phyloP scores from a whole-genome alignment of 2,113 vertebrate species.

The Misgurnus anguillicaudatus region DNA sequence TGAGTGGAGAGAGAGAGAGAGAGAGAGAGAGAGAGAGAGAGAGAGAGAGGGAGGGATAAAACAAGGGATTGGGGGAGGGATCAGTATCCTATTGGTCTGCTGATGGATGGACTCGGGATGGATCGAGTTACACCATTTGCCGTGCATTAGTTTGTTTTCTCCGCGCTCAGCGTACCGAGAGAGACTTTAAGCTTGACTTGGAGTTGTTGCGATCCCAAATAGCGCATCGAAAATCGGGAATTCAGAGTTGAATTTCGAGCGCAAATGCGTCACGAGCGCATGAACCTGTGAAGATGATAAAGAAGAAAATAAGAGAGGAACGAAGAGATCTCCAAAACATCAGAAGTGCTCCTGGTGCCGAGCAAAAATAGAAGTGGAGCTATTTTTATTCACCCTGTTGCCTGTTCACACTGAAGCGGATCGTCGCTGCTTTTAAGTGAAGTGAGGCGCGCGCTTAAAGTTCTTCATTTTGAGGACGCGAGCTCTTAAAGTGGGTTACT shows the following conservation, averaged over 20 bases:
- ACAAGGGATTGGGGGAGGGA: slow-evolving; percentile 67
- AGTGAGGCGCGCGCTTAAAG: background rate
- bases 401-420: background rate
- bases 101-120: slow-evolving; percentile 80
- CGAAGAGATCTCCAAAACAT: slow-evolving; percentile 49
- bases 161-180: slow-evolving; percentile 46
- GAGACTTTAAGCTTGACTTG: slow-evolving; percentile 27
- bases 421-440: background rate
- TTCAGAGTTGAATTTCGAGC: slow-evolving; percentile 71
- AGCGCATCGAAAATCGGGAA: slow-evolving; percentile 64
- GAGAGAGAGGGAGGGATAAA: slow-evolving; percentile 38
- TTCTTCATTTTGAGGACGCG: background rate
- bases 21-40: slow-evolving; percentile 47
- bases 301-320: background rate
- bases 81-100: slow-evolving; percentile 66
- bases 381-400: slow-evolving; percentile 56
- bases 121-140: slow-evolving; percentile 87
- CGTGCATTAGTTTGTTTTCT: slow-evolving; percentile 82
- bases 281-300: background rate
- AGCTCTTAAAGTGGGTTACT: background rate
- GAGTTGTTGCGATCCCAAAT: slow-evolving; percentile 41
- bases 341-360: slow-evolving; percentile 46
- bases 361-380: slow-evolving; percentile 62
- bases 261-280: slow-evolving; percentile 14
- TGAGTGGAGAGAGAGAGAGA: slow-evolving; percentile 20